Percentiles rank a stretch among this genome's conserved stretches.
phyloP scores from a whole-genome alignment of 2,797 vertebrate genomes.

The Nothura maculosa region DNA sequence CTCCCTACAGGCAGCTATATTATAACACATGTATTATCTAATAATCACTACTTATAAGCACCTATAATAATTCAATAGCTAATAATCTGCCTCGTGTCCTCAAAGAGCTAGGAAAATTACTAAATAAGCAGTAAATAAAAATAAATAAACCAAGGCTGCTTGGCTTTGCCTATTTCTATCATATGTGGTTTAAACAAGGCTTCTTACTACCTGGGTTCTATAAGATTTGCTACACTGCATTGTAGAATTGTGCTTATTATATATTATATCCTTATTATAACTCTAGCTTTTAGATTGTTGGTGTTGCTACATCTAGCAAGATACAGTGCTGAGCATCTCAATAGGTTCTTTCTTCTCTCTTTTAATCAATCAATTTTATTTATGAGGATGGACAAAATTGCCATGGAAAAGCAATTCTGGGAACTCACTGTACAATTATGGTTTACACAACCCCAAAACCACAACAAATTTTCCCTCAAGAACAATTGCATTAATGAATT shows the following conservation, averaged over 20 bases:
- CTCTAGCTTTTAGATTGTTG: neutral
- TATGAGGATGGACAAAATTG: neutral
- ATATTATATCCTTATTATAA: neutral
- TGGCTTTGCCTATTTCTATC: neutral
- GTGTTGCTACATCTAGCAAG: neutral
- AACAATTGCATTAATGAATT: neutral
- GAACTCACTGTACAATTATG: accelerated
- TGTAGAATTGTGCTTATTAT: neutral
- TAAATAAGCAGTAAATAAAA: neutral
- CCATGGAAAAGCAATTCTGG: neutral
- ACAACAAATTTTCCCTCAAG: neutral
- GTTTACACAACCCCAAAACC: neutral
- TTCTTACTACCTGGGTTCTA: neutral
- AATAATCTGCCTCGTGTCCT: neutral
- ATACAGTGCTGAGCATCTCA: neutral
- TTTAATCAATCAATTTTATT: neutral
- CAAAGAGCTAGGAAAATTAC: neutral
- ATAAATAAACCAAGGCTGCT: neutral
- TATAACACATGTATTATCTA: no score
- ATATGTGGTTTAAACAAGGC: neutral
- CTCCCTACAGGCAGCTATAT: neutral
- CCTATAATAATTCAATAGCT: neutral
- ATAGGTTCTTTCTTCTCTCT: neutral
- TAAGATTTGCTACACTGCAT: neutral
- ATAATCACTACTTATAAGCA: no score